phyloP scores from a whole-genome alignment of 2,888 invertebrate genomes.

The Drosophila bunnanda region DNA sequence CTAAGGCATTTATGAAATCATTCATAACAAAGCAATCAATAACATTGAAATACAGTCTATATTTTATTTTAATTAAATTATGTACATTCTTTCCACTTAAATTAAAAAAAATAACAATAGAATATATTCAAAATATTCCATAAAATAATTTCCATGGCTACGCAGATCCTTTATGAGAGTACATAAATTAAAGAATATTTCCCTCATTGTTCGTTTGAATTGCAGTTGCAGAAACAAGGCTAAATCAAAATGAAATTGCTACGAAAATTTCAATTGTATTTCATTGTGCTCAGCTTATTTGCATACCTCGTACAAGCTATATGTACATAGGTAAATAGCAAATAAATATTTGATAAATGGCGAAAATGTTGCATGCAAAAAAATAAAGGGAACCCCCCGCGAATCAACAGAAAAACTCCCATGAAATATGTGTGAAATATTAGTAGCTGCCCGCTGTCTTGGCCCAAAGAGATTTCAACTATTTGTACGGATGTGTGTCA shows the following conservation, averaged over 20 bases:
- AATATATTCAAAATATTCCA: background rate
- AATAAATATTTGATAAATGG: constrained; percentile 25
- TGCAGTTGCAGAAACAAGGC: background rate
- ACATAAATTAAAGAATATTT: constrained; percentile 16
- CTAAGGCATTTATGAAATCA: background rate
- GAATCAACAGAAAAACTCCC: constrained; percentile 6
- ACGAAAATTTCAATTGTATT: constrained; percentile 17
- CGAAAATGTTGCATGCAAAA: background rate
- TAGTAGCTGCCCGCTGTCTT: constrained; percentile 23
- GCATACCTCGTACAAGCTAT: constrained; percentile 1
- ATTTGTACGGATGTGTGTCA: constrained; percentile 40
- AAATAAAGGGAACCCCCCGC: background rate
- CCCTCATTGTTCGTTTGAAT: constrained; percentile 10
- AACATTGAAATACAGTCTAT: background rate
- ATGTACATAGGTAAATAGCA: constrained; percentile 6
- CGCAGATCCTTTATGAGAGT: background rate
- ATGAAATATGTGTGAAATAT: constrained; percentile 29
- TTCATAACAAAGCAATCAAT: no score
- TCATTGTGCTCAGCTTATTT: constrained; percentile 16
- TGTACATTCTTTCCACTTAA: background rate
- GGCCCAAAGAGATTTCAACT: constrained; percentile 32
- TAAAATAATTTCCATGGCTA: background rate
- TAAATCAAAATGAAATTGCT: constrained; percentile 17
- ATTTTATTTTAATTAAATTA: background rate
- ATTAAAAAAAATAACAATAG: constrained; percentile 1